Conservation (phyloP, 2,888 invertebrate genomes). For the Lycophotia porphyrea region DNA sequence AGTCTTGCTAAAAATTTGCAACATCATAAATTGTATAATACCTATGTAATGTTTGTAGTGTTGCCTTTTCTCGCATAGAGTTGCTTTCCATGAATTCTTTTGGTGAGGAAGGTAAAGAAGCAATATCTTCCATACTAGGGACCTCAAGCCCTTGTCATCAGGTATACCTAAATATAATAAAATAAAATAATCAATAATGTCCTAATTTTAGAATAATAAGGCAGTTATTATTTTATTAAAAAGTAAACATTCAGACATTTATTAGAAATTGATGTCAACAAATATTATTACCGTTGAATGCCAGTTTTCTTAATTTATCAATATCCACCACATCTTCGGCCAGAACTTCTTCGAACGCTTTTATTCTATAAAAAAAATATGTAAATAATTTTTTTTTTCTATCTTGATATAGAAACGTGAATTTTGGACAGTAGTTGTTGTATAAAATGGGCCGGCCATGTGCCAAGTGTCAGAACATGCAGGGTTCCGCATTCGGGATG, state of each 20-base stretch:
- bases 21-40: neutral
- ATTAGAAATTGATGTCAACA: neutral
- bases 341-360: constrained; percentile 94
- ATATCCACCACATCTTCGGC: constrained; percentile 93
- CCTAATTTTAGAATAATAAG: neutral
- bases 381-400: too few species aligned
- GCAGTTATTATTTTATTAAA: neutral
- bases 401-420: too few species aligned
- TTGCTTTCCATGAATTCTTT: constrained; percentile 92
- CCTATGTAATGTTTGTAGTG: constrained; percentile 95
- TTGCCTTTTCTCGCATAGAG: constrained; percentile 93
- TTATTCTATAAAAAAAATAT: constrained; percentile 92
- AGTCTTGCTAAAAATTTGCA: neutral
- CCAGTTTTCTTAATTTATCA: constrained; percentile 91
- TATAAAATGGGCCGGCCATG: neutral
- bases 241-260: neutral
- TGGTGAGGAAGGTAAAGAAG: constrained; percentile 95
- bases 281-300: constrained; percentile 93
- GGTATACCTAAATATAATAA: constrained; percentile 93
- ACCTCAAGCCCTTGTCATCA: constrained; percentile 95
- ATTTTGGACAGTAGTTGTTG: neutral
- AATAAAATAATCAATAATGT: neutral
- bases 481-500: too few species aligned
- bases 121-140: constrained; percentile 96
- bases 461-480: too few species aligned